Evolutionary conservation across 2,888 invertebrate species (phyloP).

Genomic region (Orchesellides sinensis): DNA sequence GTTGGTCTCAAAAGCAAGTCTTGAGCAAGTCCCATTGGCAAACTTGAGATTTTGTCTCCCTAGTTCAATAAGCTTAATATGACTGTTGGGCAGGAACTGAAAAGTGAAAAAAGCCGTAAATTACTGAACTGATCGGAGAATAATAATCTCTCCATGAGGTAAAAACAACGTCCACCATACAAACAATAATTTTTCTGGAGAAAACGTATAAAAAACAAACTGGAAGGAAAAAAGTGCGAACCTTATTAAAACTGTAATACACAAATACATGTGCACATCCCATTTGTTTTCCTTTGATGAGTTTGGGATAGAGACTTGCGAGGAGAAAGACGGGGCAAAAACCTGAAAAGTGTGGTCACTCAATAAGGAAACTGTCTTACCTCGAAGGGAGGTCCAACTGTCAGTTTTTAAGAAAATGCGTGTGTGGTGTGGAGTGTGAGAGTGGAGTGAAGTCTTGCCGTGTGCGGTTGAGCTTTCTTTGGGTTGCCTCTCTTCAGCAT

Average conservation of each 20-base stretch:
- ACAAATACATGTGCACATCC: background rate
- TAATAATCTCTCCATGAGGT: constrained; percentile 50
- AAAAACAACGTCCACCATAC: background rate
- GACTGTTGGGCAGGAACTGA: no score
- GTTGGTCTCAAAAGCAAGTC: constrained; percentile 27
- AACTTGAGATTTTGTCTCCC: constrained; percentile 34
- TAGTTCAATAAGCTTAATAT: background rate
- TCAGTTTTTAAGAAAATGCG: constrained; percentile 52
- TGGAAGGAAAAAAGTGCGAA: constrained; percentile 27
- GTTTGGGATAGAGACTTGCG: background rate
- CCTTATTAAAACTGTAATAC: background rate
- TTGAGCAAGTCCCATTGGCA: constrained; percentile 21
- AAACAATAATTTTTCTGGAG: constrained; percentile 12
- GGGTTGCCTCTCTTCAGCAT: constrained; percentile 21
- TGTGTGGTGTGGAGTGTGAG: constrained; percentile 41
- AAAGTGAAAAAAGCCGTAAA: constrained; percentile 44
- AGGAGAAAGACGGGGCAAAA: constrained; percentile 24
- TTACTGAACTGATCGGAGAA: constrained; percentile 59
- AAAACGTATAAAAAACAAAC: constrained; percentile 21
- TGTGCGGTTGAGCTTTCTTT: constrained; percentile 36
- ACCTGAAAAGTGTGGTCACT: constrained; percentile 55
- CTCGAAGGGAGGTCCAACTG: constrained; percentile 63
- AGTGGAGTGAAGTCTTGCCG: constrained; percentile 4
- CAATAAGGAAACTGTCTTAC: constrained; percentile 59
- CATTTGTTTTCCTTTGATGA: background rate